Base-by-base conservation (phyloP, 2,888 invertebrate species). In the Entomobrya proxima region DNA sequence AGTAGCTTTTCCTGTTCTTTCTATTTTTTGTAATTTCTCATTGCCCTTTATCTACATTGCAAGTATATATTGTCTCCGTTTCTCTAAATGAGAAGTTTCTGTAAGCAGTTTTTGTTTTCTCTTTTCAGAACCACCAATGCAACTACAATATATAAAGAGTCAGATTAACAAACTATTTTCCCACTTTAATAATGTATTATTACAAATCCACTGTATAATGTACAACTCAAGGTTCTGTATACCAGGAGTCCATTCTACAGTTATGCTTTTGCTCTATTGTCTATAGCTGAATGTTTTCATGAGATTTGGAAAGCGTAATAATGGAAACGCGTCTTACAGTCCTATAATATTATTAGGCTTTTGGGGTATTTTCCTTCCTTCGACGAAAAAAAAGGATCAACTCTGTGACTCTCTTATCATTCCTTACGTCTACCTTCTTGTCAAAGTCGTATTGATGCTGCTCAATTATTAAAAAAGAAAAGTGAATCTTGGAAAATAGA, bases 1-100 rank as follows among this genome's bases (percentile, higher is more conserved):
- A 82, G 82, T 82, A 82, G 82, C 75, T 82, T 82, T 75, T 75
- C 82, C 75, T 82, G 82, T 81, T 74, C 74, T 44, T 55, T 40
- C 58, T 27, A 80, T 82, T 82, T 72, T 52, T 40, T 64, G 18
- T 58, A 44, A 32, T 55, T 58, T 72, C n/a, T n/a, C n/a, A n/a
- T n/a, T n/a, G n/a, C n/a, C n/a, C n/a, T 52, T 24, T 30, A 24
- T 67, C 24, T 11, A 18, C 5, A 15, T 58, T 30, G 5, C 18
- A 11, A 24, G 52, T 55, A 55, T n/a, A n/a, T 55, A 52, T 7
- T 52, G 5, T 55, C 6, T 30, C 6, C 18, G 52, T 52, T 6
- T 3, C 35, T 61, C n/a, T 5, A 9, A 24, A 3, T 55, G 11
- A 4, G 18, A 30, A 5, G n/a, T 27, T 18, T 2, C 18, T 55